These are phyloP conservation scores for Lucilia sericata DNA, from an alignment of 1,140 invertebrate species.

Conservation along the genomic window DNA sequence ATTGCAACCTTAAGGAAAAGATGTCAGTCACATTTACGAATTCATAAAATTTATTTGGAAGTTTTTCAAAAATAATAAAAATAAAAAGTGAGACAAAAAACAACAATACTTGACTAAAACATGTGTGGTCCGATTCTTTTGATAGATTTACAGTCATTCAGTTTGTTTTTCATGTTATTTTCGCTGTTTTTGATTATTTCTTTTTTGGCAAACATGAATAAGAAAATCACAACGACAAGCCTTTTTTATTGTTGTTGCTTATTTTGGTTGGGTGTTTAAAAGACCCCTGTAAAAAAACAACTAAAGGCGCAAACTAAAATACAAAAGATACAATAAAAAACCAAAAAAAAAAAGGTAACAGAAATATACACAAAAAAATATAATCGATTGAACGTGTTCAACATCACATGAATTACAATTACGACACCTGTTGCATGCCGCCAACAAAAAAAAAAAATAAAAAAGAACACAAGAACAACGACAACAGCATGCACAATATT, in stretches of 20 bases:
- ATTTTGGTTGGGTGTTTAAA: neutral
- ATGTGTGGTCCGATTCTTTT: conserved; percentile 42
- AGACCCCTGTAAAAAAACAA: neutral
- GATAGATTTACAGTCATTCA: conserved; percentile 37
- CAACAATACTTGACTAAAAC: neutral
- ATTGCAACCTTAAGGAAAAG: too few relatives aligned
- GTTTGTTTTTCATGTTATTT: neutral
- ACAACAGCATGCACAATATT: neutral
- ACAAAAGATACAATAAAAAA: neutral
- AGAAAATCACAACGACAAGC: conserved; percentile 21
- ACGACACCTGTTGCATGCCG: conserved; percentile 42
- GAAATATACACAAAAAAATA: conserved; percentile 10
- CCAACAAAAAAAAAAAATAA: neutral
- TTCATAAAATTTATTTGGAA: too few relatives aligned
- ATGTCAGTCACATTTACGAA: too few relatives aligned
- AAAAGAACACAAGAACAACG: neutral
- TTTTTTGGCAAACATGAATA: conserved; percentile 37
- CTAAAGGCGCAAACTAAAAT: neutral
- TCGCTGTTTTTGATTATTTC: neutral
- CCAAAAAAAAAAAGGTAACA: conserved; percentile 11
- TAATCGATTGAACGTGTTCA: conserved; percentile 43
- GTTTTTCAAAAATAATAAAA: too few relatives aligned
- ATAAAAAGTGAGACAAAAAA: neutral
- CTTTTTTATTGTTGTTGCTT: neutral
- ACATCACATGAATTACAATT: conserved; percentile 43